Percentiles rank a stretch among this genome's conserved stretches.
These are phyloP conservation scores for Platypus cylindrus DNA, from an alignment of 2,888 invertebrate genomes.

Conservation along the genomic window DNA sequence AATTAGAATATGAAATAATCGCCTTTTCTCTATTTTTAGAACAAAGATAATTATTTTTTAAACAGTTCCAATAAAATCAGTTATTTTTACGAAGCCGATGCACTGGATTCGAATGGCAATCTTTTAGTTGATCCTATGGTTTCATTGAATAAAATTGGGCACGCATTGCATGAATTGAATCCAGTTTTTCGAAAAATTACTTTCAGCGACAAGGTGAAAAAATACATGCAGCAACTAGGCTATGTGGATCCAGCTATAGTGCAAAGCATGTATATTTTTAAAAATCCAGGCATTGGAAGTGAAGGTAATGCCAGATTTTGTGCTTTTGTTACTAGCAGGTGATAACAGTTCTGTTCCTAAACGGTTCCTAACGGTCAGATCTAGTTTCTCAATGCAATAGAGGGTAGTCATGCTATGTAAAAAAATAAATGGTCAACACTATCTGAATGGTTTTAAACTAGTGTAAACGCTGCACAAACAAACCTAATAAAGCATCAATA, in stretches of 20 bases:
- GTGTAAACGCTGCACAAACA: too few species aligned
- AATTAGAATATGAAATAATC: too few species aligned
- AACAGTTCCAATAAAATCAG: conserved; percentile 86
- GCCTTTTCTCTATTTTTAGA: conserved; percentile 30
- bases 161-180: conserved; percentile 72
- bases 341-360: too few species aligned
- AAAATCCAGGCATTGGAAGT: conserved; percentile 83
- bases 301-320: conserved; percentile 65
- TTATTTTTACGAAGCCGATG: conserved; percentile 80
- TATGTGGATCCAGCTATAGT: conserved; percentile 70
- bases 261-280: conserved; percentile 98
- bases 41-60: conserved; percentile 69
- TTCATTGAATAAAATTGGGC: conserved; percentile 77
- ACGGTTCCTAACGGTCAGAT: too few species aligned
- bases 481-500: too few species aligned
- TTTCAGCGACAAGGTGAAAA: conserved; percentile 71
- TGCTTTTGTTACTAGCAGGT: too few species aligned
- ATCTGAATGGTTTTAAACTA: too few species aligned
- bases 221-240: conserved; percentile 58
- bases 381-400: too few species aligned
- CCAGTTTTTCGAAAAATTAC: conserved; percentile 72
- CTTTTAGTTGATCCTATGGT: conserved; percentile 51
- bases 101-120: conserved; percentile 62
- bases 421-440: too few species aligned
- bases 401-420: too few species aligned